Evolutionary conservation across 2,113 vertebrate genomes (phyloP).

Genomic region (Chroicocephalus ridibundus): DNA sequence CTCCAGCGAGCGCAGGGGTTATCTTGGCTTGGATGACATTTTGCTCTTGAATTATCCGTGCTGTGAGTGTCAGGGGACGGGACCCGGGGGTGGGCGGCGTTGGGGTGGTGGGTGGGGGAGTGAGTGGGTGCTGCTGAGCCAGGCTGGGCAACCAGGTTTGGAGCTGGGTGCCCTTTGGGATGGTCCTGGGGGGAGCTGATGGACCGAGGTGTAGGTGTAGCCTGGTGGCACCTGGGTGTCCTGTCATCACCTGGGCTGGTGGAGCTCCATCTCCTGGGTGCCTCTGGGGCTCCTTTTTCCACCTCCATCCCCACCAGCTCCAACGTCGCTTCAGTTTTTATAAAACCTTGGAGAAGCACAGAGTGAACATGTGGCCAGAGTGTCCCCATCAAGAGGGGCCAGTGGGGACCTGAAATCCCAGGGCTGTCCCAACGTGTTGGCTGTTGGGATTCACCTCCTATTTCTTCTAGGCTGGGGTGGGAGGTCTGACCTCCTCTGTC

Average conservation of each 20-base stretch:
- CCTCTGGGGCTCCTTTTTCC: background rate
- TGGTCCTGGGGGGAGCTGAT: background rate
- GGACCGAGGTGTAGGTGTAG: background rate
- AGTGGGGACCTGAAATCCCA: background rate
- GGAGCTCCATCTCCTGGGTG: background rate
- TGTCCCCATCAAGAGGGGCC: background rate
- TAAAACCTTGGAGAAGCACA: background rate
- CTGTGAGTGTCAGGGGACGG: constrained; percentile 79
- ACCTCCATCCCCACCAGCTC: background rate
- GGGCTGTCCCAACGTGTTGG: background rate
- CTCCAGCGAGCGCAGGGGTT: constrained; percentile 86
- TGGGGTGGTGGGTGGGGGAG: background rate
- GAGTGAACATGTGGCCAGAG: rapidly evolving
- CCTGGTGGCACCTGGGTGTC: too few relatives aligned
- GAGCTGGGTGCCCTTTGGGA: background rate
- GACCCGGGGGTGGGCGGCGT: background rate
- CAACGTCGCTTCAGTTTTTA: background rate
- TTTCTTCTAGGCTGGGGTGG: background rate
- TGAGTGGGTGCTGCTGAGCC: background rate
- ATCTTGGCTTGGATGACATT: constrained; percentile 94
- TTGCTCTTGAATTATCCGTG: constrained; percentile 95
- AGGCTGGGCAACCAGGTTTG: background rate
- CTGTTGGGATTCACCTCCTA: background rate
- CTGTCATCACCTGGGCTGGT: background rate
- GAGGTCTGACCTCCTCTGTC: background rate